Conservation (phyloP, 2,888 invertebrate genomes). For the Dynastes maya region DNA sequence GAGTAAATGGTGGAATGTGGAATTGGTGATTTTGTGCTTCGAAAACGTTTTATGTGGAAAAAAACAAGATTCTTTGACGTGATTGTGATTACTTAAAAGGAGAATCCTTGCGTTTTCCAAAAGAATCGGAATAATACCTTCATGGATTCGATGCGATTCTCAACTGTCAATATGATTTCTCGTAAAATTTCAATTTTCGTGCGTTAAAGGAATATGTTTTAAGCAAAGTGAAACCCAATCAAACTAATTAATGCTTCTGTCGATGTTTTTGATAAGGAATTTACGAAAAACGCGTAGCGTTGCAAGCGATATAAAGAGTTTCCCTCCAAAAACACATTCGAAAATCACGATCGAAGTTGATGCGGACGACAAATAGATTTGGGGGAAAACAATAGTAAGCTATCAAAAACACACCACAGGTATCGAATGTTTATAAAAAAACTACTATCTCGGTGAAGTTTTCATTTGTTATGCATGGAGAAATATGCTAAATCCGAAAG, state of each 20-base stretch:
- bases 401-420: neutral
- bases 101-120: neutral
- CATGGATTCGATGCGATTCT: neutral
- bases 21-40: slow-evolving; percentile 56
- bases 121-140: neutral
- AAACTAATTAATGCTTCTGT: neutral
- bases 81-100: neutral
- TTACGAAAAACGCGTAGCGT: neutral
- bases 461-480: neutral
- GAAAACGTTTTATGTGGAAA: slow-evolving; percentile 19
- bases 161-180: slow-evolving; percentile 20
- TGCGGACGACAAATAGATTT: slow-evolving; percentile 16
- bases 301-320: slow-evolving; percentile 19
- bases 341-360: slow-evolving; percentile 17
- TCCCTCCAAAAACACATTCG: slow-evolving; percentile 35
- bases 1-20: slow-evolving; percentile 62
- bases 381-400: neutral
- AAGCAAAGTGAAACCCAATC: neutral
- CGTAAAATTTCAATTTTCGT: neutral
- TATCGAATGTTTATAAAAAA: neutral
- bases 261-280: slow-evolving; percentile 1
- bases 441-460: neutral
- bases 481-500: neutral
- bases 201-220: slow-evolving; percentile 1
- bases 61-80: slow-evolving; percentile 24